These are phyloP conservation scores for Slavum lentiscoides DNA, from an alignment of 2,888 invertebrate genomes.

Conservation along the genomic window DNA sequence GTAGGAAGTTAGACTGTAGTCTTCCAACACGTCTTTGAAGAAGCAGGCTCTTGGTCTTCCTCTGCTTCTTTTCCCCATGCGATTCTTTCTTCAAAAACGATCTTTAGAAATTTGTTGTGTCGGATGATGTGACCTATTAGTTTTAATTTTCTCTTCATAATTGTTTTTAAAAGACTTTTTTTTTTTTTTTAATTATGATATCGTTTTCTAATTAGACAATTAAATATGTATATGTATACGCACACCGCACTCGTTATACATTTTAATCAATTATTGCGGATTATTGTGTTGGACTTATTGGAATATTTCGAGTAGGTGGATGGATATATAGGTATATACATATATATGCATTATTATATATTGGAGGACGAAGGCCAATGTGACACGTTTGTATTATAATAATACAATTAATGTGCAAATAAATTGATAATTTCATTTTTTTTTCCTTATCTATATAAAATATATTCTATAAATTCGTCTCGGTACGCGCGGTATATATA, in stretches of 20 bases:
- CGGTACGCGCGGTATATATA: no score
- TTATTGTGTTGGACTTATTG: not conserved
- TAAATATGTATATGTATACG: not conserved
- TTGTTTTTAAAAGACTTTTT: no score
- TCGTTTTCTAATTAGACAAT: not conserved
- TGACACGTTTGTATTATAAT: not conserved
- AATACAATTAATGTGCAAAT: not conserved
- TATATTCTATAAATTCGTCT: not conserved
- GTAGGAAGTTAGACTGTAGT: no score
- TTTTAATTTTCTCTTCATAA: no score
- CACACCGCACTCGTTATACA: not conserved
- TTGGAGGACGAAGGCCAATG: conserved; percentile 1
- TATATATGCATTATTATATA: not conserved
- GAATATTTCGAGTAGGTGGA: conserved; percentile 11
- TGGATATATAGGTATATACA: not conserved
- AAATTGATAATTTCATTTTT: conserved; percentile 5
- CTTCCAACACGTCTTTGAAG: no score
- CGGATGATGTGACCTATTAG: no score
- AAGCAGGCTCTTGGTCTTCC: no score
- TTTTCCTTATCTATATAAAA: conserved; percentile 9
- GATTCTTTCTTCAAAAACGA: no score
- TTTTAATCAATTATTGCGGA: conserved; percentile 7
- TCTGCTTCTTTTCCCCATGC: no score
- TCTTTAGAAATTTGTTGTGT: no score
- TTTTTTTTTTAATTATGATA: no score